Evolutionary conservation across 2,888 invertebrate genomes (phyloP).

Genomic region (Marasmarcha lunaedactyla): DNA sequence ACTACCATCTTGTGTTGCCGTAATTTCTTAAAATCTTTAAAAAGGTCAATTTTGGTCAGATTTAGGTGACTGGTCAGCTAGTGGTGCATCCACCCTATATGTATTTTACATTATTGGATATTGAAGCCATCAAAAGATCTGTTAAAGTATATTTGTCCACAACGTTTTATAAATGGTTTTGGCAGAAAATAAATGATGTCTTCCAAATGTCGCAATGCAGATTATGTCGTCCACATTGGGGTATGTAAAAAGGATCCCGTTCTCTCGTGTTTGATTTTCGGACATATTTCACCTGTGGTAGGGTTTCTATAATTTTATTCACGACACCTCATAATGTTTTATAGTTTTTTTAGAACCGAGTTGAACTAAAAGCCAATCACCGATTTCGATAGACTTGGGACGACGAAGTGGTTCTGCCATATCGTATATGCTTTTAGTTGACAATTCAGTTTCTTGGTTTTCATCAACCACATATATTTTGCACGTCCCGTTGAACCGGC

Average conservation of each 20-base stretch:
- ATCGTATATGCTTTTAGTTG: too few relatives aligned
- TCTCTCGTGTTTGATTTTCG: neutral
- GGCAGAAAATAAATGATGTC: neutral
- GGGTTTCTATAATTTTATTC: neutral
- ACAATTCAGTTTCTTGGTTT: too few relatives aligned
- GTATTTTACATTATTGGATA: too few relatives aligned
- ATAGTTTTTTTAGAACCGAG: neutral
- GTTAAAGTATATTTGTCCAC: neutral
- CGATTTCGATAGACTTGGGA: neutral
- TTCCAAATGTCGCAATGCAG: neutral
- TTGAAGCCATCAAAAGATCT: neutral
- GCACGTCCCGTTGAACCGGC: too few relatives aligned
- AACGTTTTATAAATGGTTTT: neutral
- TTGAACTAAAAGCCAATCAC: neutral
- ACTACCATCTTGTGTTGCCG: too few relatives aligned
- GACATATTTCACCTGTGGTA: neutral
- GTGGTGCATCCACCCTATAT: too few relatives aligned
- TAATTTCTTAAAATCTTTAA: too few relatives aligned
- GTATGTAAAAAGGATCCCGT: neutral
- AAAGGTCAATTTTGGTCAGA: too few relatives aligned
- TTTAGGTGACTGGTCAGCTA: too few relatives aligned
- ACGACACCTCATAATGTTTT: neutral
- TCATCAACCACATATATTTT: too few relatives aligned
- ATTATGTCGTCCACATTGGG: neutral
- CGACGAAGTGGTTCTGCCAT: neutral